Evolutionary conservation across 2,888 invertebrate species (phyloP).

Genomic region (Emesis furor): DNA sequence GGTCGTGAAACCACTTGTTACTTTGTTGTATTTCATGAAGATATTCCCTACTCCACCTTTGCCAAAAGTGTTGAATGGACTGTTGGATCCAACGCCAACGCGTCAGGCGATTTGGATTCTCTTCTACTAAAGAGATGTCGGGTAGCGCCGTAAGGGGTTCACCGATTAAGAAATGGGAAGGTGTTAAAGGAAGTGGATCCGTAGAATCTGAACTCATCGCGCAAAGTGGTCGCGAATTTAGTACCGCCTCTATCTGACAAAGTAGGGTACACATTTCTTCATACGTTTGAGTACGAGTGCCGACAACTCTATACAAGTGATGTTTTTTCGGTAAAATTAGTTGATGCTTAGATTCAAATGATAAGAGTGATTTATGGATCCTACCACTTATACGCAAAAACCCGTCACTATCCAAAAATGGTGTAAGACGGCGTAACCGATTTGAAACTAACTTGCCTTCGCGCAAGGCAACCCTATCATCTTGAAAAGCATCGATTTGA

Average conservation of each 20-base stretch:
- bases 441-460: not conserved
- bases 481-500: not conserved
- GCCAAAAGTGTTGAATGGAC: not conserved
- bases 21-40: not conserved
- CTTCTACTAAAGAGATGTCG: not conserved
- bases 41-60: not conserved
- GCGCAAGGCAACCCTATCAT: not conserved
- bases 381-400: not conserved
- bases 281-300: not conserved
- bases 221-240: slow-evolving; percentile 5
- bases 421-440: not conserved
- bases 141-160: not conserved
- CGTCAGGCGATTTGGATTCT: not conserved
- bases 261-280: not conserved
- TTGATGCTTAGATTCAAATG: not conserved
- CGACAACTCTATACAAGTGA: not conserved
- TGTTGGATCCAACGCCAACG: slow-evolving; percentile 10
- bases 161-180: slow-evolving; percentile 4
- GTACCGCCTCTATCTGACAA: not conserved
- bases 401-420: not conserved
- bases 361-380: not conserved
- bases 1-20: not conserved
- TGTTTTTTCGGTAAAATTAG: not conserved
- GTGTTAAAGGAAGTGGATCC: not conserved
- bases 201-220: slow-evolving; percentile 3